Percentiles rank a stretch among this genome's conserved stretches.
phyloP scores from a whole-genome alignment of 1,140 invertebrate genomes.

The Eupristina koningsbergeri region DNA sequence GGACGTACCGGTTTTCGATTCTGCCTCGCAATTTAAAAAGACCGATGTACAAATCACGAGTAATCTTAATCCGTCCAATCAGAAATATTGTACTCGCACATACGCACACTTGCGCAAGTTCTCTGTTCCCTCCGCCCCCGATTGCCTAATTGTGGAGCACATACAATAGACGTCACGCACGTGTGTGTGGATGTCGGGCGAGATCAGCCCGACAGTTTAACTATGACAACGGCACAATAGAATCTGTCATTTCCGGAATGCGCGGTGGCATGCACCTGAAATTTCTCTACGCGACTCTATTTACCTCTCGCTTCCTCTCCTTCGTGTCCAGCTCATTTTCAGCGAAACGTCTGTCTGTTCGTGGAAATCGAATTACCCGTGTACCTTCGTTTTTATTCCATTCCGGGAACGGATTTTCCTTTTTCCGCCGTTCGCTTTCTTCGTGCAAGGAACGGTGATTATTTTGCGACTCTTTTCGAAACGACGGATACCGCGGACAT shows the following conservation, averaged over 20 bases:
- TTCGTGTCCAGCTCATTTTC: not conserved
- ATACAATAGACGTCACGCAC: constrained; percentile 46
- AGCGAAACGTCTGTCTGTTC: not conserved
- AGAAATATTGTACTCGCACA: not conserved
- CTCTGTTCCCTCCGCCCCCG: constrained; percentile 3
- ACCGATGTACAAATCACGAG: constrained; percentile 26
- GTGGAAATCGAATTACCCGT: constrained; percentile 16
- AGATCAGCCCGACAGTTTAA: constrained; percentile 73
- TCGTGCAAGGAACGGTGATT: not conserved
- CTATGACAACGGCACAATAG: constrained; percentile 74
- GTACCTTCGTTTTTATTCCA: not conserved
- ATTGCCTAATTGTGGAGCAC: not conserved
- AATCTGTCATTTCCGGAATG: constrained; percentile 71
- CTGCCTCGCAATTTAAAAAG: constrained; percentile 1
- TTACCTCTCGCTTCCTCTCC: constrained; percentile 4
- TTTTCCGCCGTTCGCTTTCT: not conserved
- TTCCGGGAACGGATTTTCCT: not conserved
- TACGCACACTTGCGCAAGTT: not conserved
- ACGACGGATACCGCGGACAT: constrained; percentile 71
- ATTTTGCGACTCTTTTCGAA: constrained; percentile 62
- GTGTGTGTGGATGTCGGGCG: constrained; percentile 56
- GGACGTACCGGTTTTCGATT: not conserved
- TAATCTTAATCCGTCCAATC: constrained; percentile 1
- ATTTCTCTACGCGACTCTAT: constrained; percentile 57
- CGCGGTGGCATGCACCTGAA: constrained; percentile 57